Base-by-base conservation (phyloP, 2,888 invertebrate species). In the Amiota communis region DNA sequence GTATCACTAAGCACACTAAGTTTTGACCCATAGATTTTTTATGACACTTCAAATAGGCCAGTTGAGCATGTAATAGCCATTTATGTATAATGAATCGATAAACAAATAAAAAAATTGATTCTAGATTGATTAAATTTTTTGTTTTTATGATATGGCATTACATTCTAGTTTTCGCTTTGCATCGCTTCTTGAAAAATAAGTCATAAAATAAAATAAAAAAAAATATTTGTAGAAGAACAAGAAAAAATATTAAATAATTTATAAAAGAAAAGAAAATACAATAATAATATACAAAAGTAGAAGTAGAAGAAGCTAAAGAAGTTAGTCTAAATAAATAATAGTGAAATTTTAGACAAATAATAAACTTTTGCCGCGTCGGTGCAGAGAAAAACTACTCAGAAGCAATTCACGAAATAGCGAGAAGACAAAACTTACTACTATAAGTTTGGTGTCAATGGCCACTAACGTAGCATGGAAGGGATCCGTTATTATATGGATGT, bases 271-370 rank as follows among this genome's bases (percentile, higher is more conserved):
- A 36, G 36, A 36, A 36, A 36, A 36, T 36, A 36, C 36, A 36
- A 36, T 36, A 36, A 36, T 6, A 36, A 36, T 36, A 36, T 36
- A 36, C 3, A 2, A 51, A 51, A 51, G n/a, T n/a, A 51, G 53
- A 3, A 51, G 3, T 4, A 51, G 53, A 8, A 51, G n/a, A n/a
- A 12, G 53, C 13, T 51, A 6, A 51, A 51, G 53, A n/a, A 51
- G 53, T 51, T n/a, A n/a, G 8, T 12, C 53, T 65, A 65, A 65
- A 65, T 65, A 65, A 65, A 65, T 65, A 65, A 65, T 65, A 48
- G 48, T 48, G 48, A 48, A 65, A 65, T 48, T 65, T 65, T 48
- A 48, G 65, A 48, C 65, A 65, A 65, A 65, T 65, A 65, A 65
- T 65, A 65, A 65, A 65, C 65, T 65, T 63, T 65, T 48, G 20